Conservation (phyloP, 2,797 vertebrate species). For the Salarias fasciatus region DNA sequence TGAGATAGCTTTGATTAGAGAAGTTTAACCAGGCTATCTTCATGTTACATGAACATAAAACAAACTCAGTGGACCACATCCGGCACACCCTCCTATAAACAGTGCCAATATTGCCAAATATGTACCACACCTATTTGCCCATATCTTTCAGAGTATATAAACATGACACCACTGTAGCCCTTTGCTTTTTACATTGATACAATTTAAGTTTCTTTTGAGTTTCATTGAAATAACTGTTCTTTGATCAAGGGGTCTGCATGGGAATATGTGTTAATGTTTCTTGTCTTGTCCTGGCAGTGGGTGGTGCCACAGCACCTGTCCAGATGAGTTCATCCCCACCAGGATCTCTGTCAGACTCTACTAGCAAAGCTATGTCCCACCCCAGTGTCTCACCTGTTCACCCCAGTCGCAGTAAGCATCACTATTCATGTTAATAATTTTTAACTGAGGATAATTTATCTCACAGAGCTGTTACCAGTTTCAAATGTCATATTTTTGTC, state of each 20-base stretch:
- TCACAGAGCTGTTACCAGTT: not conserved
- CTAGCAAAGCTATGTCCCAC: conserved; percentile 55
- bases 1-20: no score
- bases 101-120: no score
- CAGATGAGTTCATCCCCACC: conserved; percentile 67
- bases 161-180: no score
- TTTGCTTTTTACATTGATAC: not conserved
- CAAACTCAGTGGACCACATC: no score
- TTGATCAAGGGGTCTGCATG: not conserved
- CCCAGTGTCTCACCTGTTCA: conserved; percentile 36
- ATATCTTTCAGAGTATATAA: no score
- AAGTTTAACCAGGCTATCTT: no score
- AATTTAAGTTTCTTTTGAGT: conserved; percentile 2
- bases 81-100: no score
- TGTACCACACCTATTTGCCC: no score
- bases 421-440: not conserved
- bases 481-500: conserved; percentile 4
- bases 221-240: not conserved
- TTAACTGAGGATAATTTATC: not conserved
- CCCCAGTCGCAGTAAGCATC: conserved; percentile 60
- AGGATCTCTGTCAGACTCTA: conserved; percentile 73
- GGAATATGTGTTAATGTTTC: not conserved
- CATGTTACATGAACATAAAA: no score
- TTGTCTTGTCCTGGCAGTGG: conserved; percentile 54
- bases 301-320: conserved; percentile 66